Base-by-base conservation (phyloP, 1,140 invertebrate genomes). In the Drosophila tristis region DNA sequence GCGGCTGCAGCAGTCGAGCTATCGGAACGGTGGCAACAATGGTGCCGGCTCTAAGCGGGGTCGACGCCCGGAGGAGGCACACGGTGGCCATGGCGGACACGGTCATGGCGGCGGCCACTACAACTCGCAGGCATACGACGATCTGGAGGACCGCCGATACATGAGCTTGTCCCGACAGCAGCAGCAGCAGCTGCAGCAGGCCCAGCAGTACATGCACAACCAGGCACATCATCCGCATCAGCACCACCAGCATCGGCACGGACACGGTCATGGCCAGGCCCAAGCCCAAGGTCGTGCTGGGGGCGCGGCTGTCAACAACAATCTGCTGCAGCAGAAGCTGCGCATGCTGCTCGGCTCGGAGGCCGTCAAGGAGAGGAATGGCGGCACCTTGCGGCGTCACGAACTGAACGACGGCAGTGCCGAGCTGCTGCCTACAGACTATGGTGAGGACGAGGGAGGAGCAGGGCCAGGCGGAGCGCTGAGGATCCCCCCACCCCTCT, bases 241-340 rank as follows among this genome's bases (percentile, higher is more conserved):
- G 7, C 77, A 70, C 8, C 56, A 66, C 42, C 65, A 74, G 15
- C 47, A 65, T 20, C 74, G 63, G 15, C 76, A 78, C 11, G 51
- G 47, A 2, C 92, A 92, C 49, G 56, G 47, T 2, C 92, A 92
- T 47, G 61, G 47, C 70, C 92, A 92, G 45, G 80, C 91, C 55
- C 91, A 92, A 5, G 57, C 80, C 50, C 80, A 80, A 65, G 75
- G 70, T 15, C 72, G 74, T 53, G 1, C 62, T 5, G 57, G 82
- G 15, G 74, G 78, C 8, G 45, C 68, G 2, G 56, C 78, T 44
- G 56, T 86, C 80, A 59, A 92, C 29, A 93, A 93, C 43, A 96
- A 97, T 80, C 94, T 96, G 54, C 92, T 97, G 64, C 96, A 97
- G 92, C 96, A 95, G 57, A 96, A 96, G 76, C 91, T 97, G 47